A percentile compares a stretch with the other conserved stretches of the same genome.
Conservation (phyloP, 2,888 invertebrate genomes). For the Syrista parreyssii region DNA sequence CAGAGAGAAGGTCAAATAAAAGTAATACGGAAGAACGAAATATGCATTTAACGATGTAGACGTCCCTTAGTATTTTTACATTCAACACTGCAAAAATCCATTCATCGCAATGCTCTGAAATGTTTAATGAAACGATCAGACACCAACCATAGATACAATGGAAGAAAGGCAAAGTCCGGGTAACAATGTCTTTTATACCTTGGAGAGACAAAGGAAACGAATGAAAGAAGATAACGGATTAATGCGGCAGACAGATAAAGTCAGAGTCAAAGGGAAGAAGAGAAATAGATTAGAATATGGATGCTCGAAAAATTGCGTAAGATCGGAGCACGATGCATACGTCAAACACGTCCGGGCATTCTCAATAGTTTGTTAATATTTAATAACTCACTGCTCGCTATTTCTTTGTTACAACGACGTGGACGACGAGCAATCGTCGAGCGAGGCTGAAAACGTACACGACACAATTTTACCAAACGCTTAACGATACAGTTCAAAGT, state of each 20-base stretch:
- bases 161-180: not conserved
- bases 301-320: not conserved
- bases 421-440: constrained; percentile 79
- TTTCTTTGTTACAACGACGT: constrained; percentile 73
- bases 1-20: not conserved
- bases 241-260: not conserved
- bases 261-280: not conserved
- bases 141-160: not conserved
- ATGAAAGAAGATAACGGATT: not conserved
- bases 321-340: constrained; percentile 3
- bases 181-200: not conserved
- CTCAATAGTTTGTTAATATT: constrained; percentile 3
- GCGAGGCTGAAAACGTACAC: constrained; percentile 74
- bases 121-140: not conserved
- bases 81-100: not conserved
- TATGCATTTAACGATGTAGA: not conserved
- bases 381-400: constrained; percentile 45
- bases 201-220: not conserved
- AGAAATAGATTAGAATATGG: not conserved
- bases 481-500: not conserved
- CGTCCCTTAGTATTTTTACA: not conserved
- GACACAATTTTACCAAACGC: constrained; percentile 3
- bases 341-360: constrained; percentile 8
- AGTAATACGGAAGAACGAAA: not conserved
- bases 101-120: not conserved